Evolutionary conservation across 2,888 invertebrate genomes (phyloP).

Genomic region (Lasioglossum oenotherae): DNA sequence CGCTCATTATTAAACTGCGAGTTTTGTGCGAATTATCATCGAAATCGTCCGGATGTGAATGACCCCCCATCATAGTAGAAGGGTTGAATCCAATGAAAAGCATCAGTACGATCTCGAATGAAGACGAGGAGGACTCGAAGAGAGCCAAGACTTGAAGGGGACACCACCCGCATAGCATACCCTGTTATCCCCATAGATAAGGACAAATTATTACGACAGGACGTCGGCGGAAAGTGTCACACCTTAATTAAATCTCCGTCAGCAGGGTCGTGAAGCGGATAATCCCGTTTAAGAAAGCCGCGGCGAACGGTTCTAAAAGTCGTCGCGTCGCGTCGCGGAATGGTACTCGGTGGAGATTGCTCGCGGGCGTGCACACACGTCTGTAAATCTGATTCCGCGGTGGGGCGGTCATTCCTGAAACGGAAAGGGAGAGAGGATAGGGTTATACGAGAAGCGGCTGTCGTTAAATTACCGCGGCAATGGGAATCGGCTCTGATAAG

Average conservation of each 20-base stretch:
- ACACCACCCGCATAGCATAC: constrained; percentile 65
- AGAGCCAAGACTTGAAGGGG: neutral
- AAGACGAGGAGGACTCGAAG: neutral
- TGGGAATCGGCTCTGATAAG: constrained; percentile 65
- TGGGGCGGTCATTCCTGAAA: constrained; percentile 25
- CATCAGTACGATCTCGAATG: neutral
- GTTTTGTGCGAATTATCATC: no score
- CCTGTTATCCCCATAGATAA: constrained; percentile 55
- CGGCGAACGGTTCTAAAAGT: constrained; percentile 48
- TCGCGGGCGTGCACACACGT: constrained; percentile 40
- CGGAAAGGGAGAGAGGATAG: constrained; percentile 8
- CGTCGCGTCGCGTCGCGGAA: constrained; percentile 40
- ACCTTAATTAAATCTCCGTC: constrained; percentile 69
- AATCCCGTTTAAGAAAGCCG: constrained; percentile 64
- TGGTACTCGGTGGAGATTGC: neutral
- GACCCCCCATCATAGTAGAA: neutral
- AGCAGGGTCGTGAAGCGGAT: constrained; percentile 57
- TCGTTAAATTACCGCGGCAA: constrained; percentile 63
- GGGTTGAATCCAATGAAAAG: neutral
- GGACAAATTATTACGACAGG: constrained; percentile 71
- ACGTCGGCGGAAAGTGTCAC: constrained; percentile 68
- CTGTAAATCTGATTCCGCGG: constrained; percentile 55
- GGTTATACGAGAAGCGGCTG: constrained; percentile 25
- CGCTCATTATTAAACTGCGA: neutral
- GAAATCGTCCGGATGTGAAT: no score